Conservation (phyloP, 37 sponge, comb jelly and placozoan species). For the Chondrilla cf. caribensis region DNA sequence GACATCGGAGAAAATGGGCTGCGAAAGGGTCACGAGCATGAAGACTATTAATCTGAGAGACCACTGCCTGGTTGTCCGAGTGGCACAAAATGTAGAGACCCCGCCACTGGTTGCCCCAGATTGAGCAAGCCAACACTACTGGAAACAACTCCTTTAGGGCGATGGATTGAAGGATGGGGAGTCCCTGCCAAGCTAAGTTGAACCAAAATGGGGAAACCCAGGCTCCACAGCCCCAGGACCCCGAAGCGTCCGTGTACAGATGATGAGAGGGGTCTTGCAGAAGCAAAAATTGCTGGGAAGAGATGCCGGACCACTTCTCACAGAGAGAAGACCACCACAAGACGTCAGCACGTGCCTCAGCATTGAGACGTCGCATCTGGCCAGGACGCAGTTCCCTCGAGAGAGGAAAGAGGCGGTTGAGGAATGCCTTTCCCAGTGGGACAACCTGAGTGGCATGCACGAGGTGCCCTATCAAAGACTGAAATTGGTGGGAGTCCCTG, state of each 20-base stretch:
- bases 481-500: not conserved
- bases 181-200: not conserved
- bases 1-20: not conserved
- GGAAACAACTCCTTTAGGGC: too few relatives aligned
- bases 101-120: not conserved
- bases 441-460: too few relatives aligned
- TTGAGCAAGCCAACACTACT: not conserved
- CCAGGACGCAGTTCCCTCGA: too few relatives aligned
- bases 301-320: not conserved
- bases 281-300: not conserved
- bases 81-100: not conserved
- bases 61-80: constrained; percentile 11
- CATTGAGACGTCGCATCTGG: not conserved
- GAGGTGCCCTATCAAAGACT: not conserved
- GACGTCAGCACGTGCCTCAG: not conserved
- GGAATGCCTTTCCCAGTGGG: too few relatives aligned
- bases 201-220: not conserved
- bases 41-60: not conserved
- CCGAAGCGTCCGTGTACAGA: constrained; percentile 18
- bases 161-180: too few relatives aligned
- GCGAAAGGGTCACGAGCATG: not conserved
- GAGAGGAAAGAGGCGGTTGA: too few relatives aligned
- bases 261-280: not conserved
- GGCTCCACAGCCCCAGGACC: constrained; percentile 34
- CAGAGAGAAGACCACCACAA: not conserved